Conservation (phyloP, 2,888 invertebrate genomes). For the Rhaphigaster nebulosa region DNA sequence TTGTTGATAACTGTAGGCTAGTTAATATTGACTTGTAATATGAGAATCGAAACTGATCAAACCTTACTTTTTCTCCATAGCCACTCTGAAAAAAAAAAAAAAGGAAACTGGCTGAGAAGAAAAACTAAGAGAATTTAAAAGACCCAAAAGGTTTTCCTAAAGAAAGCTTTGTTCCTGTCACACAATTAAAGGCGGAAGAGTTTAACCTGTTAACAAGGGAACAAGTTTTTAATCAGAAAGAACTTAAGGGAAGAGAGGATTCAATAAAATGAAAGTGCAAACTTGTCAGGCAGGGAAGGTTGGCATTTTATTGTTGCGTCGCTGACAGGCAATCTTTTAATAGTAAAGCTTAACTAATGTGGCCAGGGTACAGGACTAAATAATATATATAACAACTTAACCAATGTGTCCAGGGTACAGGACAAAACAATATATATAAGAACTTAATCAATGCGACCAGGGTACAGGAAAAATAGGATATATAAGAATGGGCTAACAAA, state of each 20-base stretch:
- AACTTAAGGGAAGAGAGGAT: constrained; percentile 12
- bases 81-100: background rate
- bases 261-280: constrained; percentile 41
- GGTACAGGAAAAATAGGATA: too few species aligned
- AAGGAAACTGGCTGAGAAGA: background rate
- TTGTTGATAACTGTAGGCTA: too few species aligned
- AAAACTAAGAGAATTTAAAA: background rate
- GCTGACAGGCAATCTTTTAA: too few species aligned
- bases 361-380: too few species aligned
- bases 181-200: constrained; percentile 31
- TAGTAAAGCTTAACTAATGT: too few species aligned
- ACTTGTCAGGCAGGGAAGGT: background rate
- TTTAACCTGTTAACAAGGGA: constrained; percentile 9
- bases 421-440: too few species aligned
- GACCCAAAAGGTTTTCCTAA: constrained; percentile 5
- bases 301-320: constrained; percentile 9
- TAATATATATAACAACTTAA: too few species aligned
- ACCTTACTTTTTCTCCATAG: background rate
- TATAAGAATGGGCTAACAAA: too few species aligned
- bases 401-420: too few species aligned
- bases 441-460: too few species aligned
- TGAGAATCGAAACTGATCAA: background rate
- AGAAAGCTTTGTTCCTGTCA: constrained; percentile 27
- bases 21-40: background rate
- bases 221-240: constrained; percentile 57